Base-by-base conservation (phyloP, 2,888 invertebrate species). In the Bedellia somnulentella region DNA sequence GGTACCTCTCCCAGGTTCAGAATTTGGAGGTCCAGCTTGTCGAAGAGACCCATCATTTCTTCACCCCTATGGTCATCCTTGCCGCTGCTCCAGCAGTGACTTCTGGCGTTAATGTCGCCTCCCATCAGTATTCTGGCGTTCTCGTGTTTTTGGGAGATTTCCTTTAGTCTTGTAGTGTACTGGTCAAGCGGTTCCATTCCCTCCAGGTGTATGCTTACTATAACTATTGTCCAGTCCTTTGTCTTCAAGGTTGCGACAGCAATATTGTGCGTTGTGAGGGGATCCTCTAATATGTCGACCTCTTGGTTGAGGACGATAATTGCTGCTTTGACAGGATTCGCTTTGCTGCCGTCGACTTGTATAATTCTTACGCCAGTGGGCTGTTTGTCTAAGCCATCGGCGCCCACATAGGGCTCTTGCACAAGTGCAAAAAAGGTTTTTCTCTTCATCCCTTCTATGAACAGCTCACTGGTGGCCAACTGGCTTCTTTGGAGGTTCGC, bases 1-100 rank as follows among this genome's bases (percentile, higher is more conserved):
- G 39, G 39, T 8, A 32, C 34, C 24, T 31, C 15, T 5, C 40
- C 39, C 2, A 9, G 33, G 17, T 46, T 43, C 0, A 41, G 24
- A 26, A 44, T 39, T 1, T 43, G 41, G 15, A 39, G 12, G 1
- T 41, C 34, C 10, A 25, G 27, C n/a, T 38, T 37, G 9, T 33
- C 22, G 0, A 42, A 37, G 31, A 43, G n/a, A n/a, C n/a, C n/a
- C n/a, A n/a, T n/a, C n/a, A n/a, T n/a, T n/a, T n/a, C n/a, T n/a
- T n/a, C n/a, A 39, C 45, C 44, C 4, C 45, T 33, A 2, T 34
- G 16, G 34, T 42, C 15, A 24, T 38, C 39, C 22, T 23, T 28
- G 9, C 4, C 8, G 26, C 29, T 29, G 2, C 31, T 27, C 36
- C 36, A 24, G 33, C 33, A 31, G 15, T 18, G 6, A 24, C 34